A percentile compares a stretch with the other conserved stretches of the same genome.
phyloP scores from a whole-genome alignment of 2,888 invertebrate species.

The Acleris cristana region DNA sequence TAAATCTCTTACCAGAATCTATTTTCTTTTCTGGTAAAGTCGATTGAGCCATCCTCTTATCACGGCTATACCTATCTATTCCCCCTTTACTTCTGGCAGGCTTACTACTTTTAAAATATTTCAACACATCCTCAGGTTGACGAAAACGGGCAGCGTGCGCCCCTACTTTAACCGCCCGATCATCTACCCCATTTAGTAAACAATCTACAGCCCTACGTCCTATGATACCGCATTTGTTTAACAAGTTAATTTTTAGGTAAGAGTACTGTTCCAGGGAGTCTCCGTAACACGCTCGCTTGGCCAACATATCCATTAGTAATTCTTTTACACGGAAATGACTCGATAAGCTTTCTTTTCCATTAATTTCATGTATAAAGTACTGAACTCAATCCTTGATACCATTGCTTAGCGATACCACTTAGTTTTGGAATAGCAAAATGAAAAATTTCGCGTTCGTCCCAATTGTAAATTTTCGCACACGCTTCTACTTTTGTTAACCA shows the following conservation, averaged over 20 bases:
- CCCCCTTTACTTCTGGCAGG: not conserved
- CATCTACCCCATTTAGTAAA: slow-evolving; percentile 15
- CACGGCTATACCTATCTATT: no score
- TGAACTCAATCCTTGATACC: slow-evolving; percentile 19
- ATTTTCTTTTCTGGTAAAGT: not conserved
- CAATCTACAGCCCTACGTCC: slow-evolving; percentile 17
- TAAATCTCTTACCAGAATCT: not conserved
- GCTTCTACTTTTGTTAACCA: slow-evolving; percentile 38
- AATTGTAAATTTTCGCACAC: slow-evolving; percentile 31
- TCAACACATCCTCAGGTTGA: slow-evolving; percentile 7
- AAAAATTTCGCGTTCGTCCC: slow-evolving; percentile 37
- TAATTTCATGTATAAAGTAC: slow-evolving; percentile 18
- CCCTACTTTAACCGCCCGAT: slow-evolving; percentile 7
- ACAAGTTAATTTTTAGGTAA: slow-evolving; percentile 13
- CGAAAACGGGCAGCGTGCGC: slow-evolving; percentile 15
- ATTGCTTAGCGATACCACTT: slow-evolving; percentile 38
- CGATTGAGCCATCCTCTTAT: no score
- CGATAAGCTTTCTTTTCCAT: slow-evolving; percentile 25
- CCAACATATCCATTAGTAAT: slow-evolving; percentile 19
- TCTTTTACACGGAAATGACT: slow-evolving; percentile 23
- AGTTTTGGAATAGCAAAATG: slow-evolving; percentile 40
- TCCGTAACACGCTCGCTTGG: slow-evolving; percentile 11
- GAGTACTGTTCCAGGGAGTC: slow-evolving; percentile 20
- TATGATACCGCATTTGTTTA: slow-evolving; percentile 2
- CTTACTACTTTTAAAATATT: slow-evolving; percentile 17